Evolutionary conservation across 2,888 invertebrate species (phyloP), one percentile per base, ranked within the genome.

Genomic region (Hedya salicella): DNA sequence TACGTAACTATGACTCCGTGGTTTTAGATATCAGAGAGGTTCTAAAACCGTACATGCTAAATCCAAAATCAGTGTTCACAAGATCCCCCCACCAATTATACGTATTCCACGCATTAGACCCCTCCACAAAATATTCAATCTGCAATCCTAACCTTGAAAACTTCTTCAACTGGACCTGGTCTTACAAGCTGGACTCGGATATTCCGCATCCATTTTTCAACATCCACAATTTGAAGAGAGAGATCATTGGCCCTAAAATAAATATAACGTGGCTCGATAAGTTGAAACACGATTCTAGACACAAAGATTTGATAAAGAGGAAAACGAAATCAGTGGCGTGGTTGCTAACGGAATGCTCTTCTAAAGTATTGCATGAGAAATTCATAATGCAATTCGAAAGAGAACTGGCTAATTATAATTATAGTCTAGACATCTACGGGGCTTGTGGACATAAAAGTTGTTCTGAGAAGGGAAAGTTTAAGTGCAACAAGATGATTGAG

Each of bases 141-240:
- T 92, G 92, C 62, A 74, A 87, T 61, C 70, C 75, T 0, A 69
- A 72, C 4, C 85, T 83, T 19, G 88, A 91, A 3, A 64, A 83
- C 25, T 92, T 90, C 67, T 92, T 92, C 62, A 91, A 91, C 62
- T 86, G 82, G 86, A 90, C 91, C 0, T 91, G 91, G 91, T 88
- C 90, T 0, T 92, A 91, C 17, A 89, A 81, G 75, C 71, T 89
- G 1, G 78, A 86, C 64, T 90, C 91, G 0, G 87, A 88, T 61
- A 78, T 91, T 64, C 81, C 86, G 1, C 83, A 86, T 48, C 83
- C 90, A 0, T 88, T 86, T 69, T 75, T 88, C 6, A 79, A 79
- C 46, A 81, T 91, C 21, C 78, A 79, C 50, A 72, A 81, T 61
- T 48, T 30, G 0, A 77, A 81, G 5, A 77, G 82, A 32, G 73